Evolutionary conservation across 2,797 vertebrate species (phyloP), one percentile per base, ranked within the genome.

Genomic region (Diplodus puntazzo): DNA sequence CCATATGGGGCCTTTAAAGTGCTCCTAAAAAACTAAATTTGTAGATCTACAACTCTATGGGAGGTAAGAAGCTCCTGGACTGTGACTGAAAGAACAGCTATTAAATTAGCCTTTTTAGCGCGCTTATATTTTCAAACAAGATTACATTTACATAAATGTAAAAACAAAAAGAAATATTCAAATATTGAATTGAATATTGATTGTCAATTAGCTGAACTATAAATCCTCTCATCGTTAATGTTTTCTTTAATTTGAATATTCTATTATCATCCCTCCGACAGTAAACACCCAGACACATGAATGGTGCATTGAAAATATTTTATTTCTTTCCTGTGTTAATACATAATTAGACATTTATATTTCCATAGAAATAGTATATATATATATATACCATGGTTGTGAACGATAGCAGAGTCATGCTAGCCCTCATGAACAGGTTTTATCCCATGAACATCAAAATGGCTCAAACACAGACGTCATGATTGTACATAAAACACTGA

Each of bases 291-390:
- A 23, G 21, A 77, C 72, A 49, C 65, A 80, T 46, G 60, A 71
- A 50, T 45, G 16, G 74, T 92, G 86, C 85, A 77, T 92, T 95
- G 94, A 96, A 96, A 96, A 96, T 95, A 95, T 92, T 95, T 95
- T 94, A 95, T 95, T 95, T 85, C 17, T 85, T 87, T 94, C 90
- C 75, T 83, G 81, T 93, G 91, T 91, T 90, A 84, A 94, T 95
- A 95, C 92, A 94, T 95, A 93, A 95, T 92, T 94, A 94, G 89
- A 94, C 94, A 92, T 94, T 89, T 94, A 95, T 92, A 91, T 90
- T 90, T 94, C 88, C 88, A 94, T 95, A 95, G 90, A 96, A 95
- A 95, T 90, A 90, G 87, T 92, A 90, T 94, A 92, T 73, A 82
- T 92, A 7, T 7, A 34, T 94, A 92, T 73, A 82, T 75, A 85